A percentile compares a stretch with the other conserved stretches of the same genome.
phyloP scores from a whole-genome alignment of 2,888 invertebrate genomes.

The Aphrophora alni region DNA sequence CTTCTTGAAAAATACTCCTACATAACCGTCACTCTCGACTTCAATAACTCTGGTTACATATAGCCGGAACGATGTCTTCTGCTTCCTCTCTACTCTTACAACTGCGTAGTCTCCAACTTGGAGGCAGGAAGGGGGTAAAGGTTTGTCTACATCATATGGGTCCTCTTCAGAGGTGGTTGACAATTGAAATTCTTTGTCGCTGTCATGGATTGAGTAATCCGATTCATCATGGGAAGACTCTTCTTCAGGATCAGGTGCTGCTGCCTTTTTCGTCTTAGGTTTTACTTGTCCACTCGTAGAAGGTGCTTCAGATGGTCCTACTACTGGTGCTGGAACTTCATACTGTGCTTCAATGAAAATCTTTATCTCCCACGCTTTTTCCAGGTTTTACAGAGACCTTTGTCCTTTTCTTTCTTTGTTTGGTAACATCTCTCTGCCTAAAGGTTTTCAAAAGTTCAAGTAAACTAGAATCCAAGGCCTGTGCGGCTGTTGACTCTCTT shows the following conservation, averaged over 20 bases:
- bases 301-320: neutral
- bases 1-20: conserved; percentile 29
- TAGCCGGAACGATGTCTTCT: conserved; percentile 24
- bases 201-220: conserved; percentile 27
- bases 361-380: conserved; percentile 14
- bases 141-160: conserved; percentile 29
- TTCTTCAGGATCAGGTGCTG: conserved; percentile 26
- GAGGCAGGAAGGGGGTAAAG: conserved; percentile 18
- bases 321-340: conserved; percentile 18
- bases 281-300: neutral
- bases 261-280: conserved; percentile 28
- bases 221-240: conserved; percentile 32
- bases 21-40: conserved; percentile 14
- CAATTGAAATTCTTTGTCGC: conserved; percentile 25
- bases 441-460: conserved; percentile 15
- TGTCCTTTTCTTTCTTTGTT: neutral
- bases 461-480: conserved; percentile 6
- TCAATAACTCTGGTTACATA: conserved; percentile 27
- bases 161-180: conserved; percentile 13
- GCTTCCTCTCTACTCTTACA: conserved; percentile 32
- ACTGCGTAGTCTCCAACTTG: conserved; percentile 30
- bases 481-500: conserved; percentile 16
- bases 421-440: conserved; percentile 7
- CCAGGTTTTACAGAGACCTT: neutral
- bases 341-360: neutral